Evolutionary conservation across 2,888 invertebrate species (phyloP).

Genomic region (Dolichopus griseipennis): DNA sequence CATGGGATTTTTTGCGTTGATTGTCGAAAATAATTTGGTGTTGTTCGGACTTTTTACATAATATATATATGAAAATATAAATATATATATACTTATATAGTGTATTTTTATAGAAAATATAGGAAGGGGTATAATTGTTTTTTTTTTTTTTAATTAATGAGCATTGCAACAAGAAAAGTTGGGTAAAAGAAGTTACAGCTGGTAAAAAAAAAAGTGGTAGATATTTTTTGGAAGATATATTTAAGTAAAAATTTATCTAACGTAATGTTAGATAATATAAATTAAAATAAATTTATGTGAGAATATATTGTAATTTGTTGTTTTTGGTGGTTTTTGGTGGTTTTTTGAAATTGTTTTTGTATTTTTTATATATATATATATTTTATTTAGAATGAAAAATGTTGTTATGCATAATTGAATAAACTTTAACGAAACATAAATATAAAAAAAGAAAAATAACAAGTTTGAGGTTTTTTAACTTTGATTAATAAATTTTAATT

Average conservation of each 20-base stretch:
- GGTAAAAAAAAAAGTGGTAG: too few relatives aligned
- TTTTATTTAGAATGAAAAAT: neutral
- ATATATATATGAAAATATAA: too few relatives aligned
- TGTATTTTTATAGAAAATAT: too few relatives aligned
- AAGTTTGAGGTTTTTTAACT: neutral
- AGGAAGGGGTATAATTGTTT: neutral
- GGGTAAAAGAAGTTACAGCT: too few relatives aligned
- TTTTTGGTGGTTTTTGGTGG: neutral
- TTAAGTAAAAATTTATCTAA: neutral
- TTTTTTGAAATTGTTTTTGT: neutral
- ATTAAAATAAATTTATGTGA: neutral
- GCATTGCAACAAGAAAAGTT: neutral
- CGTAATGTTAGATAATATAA: neutral
- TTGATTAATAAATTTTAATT: slow-evolving; percentile 5
- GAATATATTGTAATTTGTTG: neutral
- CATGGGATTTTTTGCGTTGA: neutral
- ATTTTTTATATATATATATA: too few relatives aligned
- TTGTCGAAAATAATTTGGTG: neutral
- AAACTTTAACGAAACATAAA: neutral
- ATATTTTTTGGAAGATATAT: too few relatives aligned
- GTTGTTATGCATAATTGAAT: slow-evolving; percentile 3
- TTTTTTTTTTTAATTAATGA: slow-evolving; percentile 3
- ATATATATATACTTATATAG: too few relatives aligned
- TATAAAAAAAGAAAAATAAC: too few relatives aligned
- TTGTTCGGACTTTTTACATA: too few relatives aligned